Conservation (phyloP, 1,140 invertebrate species). For the Formica selysi region DNA sequence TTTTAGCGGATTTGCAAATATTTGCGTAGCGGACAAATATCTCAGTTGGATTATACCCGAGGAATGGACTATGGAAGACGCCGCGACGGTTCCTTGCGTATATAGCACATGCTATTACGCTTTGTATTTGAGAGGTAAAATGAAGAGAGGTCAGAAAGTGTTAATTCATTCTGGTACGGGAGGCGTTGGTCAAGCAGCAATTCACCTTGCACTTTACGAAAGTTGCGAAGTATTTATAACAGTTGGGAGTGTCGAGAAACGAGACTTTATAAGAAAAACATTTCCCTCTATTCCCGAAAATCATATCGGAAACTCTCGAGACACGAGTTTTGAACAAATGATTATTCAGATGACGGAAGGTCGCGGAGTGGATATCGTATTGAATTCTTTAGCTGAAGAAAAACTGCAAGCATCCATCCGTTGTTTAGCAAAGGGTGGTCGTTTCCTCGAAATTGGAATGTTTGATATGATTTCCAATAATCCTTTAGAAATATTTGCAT, state of each 20-base stretch:
- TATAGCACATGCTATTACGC: constrained; percentile 88
- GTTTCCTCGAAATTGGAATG: too few species aligned
- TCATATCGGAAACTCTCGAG: too few species aligned
- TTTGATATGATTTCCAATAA: constrained; percentile 88
- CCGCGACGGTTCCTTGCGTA: constrained; percentile 93
- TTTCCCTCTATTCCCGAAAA: constrained; percentile 86
- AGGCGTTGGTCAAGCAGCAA: constrained; percentile 86
- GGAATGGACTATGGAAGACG: constrained; percentile 94
- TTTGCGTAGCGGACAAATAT: background rate
- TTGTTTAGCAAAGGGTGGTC: too few species aligned
- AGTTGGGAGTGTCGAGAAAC: constrained; percentile 90
- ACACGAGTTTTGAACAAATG: too few species aligned
- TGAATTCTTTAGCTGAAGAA: too few species aligned
- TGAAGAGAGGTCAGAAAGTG: constrained; percentile 89
- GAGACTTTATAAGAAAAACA: constrained; percentile 88
- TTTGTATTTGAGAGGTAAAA: constrained; percentile 87
- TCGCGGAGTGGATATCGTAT: too few species aligned
- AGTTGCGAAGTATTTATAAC: constrained; percentile 84
- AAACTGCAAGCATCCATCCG: too few species aligned
- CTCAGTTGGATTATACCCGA: constrained; percentile 92
- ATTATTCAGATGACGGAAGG: too few species aligned
- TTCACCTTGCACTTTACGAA: background rate
- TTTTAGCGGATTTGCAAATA: background rate
- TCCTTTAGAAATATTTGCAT: constrained; percentile 90
- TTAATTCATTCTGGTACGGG: constrained; percentile 92